These are phyloP conservation scores for Gallinago nigripennis DNA, from an alignment of 2,797 vertebrate genomes.

Conservation along the genomic window DNA sequence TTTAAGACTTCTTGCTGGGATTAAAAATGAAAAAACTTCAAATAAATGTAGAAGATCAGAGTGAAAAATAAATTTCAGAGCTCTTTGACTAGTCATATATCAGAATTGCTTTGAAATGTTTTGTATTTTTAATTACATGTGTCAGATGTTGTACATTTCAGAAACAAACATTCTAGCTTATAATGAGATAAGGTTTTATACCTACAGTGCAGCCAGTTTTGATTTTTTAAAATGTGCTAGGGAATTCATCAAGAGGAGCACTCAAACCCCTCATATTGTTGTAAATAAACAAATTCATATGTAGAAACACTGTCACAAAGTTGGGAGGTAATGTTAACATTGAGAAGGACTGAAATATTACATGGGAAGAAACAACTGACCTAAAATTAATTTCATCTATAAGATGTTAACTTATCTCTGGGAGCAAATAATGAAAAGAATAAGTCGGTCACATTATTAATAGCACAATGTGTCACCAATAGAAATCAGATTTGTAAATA, in stretches of 20 bases:
- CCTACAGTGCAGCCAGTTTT: background rate
- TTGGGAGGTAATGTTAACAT: background rate
- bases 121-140: background rate
- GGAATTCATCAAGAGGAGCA: background rate
- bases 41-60: conserved; percentile 6
- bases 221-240: background rate
- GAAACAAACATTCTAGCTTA: background rate
- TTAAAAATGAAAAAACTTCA: conserved; percentile 30
- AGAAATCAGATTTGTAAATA: background rate
- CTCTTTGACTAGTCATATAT: background rate
- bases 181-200: background rate
- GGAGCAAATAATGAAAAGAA: background rate
- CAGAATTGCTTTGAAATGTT: background rate
- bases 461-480: background rate
- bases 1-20: background rate
- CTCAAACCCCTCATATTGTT: background rate
- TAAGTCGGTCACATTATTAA: background rate
- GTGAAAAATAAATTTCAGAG: conserved; percentile 19
- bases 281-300: background rate
- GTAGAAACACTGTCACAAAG: background rate
- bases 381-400: background rate
- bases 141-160: background rate
- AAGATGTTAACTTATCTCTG: background rate
- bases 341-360: background rate
- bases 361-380: background rate